Evolutionary conservation across 2,888 invertebrate genomes (phyloP).

Genomic region (Leptopterna dolabrata): DNA sequence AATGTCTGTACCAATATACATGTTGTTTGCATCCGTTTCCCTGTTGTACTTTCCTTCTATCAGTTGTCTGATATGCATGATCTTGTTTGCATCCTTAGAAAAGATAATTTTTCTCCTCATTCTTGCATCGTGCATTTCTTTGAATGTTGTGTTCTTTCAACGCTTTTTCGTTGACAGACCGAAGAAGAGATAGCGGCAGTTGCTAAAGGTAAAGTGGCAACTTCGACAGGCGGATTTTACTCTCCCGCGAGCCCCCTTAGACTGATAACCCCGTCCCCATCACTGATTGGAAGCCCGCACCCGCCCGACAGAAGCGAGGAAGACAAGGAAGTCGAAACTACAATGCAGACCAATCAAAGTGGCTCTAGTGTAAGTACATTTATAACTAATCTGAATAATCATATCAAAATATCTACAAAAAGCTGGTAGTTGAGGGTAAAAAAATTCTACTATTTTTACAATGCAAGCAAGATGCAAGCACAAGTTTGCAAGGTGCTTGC

Average conservation of each 20-base stretch:
- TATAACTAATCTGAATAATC: too few relatives aligned
- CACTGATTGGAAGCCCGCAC: constrained; percentile 49
- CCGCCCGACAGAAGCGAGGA: constrained; percentile 58
- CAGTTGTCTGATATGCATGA: not conserved
- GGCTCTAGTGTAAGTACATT: constrained; percentile 41
- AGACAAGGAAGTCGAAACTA: constrained; percentile 61
- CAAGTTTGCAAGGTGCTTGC: too few relatives aligned
- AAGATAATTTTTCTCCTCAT: too few relatives aligned
- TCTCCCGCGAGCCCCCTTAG: constrained; percentile 61
- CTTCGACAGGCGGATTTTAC: constrained; percentile 29
- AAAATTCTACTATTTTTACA: too few relatives aligned
- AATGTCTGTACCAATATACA: not conserved
- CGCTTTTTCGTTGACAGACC: not conserved
- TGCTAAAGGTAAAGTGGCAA: not conserved
- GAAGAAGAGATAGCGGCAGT: constrained; percentile 17
- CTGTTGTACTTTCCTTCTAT: not conserved
- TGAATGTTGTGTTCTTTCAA: not conserved
- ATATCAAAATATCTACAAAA: too few relatives aligned
- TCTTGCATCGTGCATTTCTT: not conserved
- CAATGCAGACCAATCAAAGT: constrained; percentile 53
- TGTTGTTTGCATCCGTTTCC: not conserved
- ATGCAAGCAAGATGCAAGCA: too few relatives aligned
- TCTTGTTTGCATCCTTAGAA: too few relatives aligned
- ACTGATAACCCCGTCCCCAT: constrained; percentile 55
- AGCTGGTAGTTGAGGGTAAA: too few relatives aligned